Evolutionary conservation across 2,888 invertebrate genomes (phyloP).

Genomic region (Scaptomyza reducta): DNA sequence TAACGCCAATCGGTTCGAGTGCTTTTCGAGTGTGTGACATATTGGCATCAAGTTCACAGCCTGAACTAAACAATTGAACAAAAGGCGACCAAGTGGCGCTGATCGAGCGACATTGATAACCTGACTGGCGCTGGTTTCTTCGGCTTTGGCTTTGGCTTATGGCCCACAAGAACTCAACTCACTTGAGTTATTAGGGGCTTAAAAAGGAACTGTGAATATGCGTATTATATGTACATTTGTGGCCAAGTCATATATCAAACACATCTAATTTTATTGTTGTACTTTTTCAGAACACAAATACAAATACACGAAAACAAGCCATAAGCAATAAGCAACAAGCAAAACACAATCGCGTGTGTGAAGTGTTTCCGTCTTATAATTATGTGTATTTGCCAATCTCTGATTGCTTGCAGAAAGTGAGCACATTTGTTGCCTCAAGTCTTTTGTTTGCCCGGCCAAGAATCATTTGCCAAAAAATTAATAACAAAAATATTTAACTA

Average conservation of each 20-base stretch:
- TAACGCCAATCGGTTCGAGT: slow-evolving; percentile 58
- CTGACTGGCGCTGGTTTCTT: slow-evolving; percentile 24
- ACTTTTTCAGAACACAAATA: slow-evolving; percentile 39
- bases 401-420: slow-evolving; percentile 46
- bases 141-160: slow-evolving; percentile 21
- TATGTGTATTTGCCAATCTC: slow-evolving; percentile 49
- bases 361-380: slow-evolving; percentile 69
- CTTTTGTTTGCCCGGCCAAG: slow-evolving; percentile 60
- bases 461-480: slow-evolving; percentile 61
- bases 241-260: slow-evolving; percentile 37
- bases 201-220: slow-evolving; percentile 31
- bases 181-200: slow-evolving; percentile 68
- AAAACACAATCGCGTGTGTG: slow-evolving; percentile 5
- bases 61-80: slow-evolving; percentile 62
- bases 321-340: not conserved
- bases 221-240: slow-evolving; percentile 24
- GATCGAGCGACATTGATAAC: slow-evolving; percentile 78
- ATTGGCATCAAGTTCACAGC: slow-evolving; percentile 77
- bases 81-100: slow-evolving; percentile 76
- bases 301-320: not conserved
- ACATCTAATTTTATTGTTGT: slow-evolving; percentile 36
- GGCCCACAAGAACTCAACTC: slow-evolving; percentile 55
- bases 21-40: slow-evolving; percentile 76
- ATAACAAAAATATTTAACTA: slow-evolving; percentile 31
- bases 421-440: slow-evolving; percentile 57